These are phyloP conservation scores for Leptinotarsa defecta DNA, from an alignment of 1,140 invertebrate species.

Conservation along the genomic window DNA sequence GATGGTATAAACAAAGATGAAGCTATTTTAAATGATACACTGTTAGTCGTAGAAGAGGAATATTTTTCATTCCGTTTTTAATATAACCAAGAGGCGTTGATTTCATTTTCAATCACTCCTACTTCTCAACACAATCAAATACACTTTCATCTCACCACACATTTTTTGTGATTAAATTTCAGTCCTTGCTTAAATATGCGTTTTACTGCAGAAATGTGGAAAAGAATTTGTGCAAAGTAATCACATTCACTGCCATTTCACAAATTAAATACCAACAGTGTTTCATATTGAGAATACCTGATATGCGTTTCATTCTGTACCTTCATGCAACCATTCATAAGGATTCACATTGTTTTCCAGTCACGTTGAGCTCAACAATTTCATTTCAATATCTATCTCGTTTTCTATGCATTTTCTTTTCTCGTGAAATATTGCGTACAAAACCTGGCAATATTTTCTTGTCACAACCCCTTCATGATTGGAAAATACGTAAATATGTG, in stretches of 20 bases:
- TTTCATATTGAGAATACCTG: background rate
- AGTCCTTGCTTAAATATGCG: background rate
- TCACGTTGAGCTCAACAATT: background rate
- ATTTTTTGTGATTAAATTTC: too few relatives aligned
- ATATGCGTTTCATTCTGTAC: background rate
- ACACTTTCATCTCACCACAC: too few relatives aligned
- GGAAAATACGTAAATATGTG: too few relatives aligned
- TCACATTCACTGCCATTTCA: background rate
- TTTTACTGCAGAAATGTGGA: background rate
- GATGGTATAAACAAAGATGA: too few relatives aligned
- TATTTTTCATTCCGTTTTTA: too few relatives aligned
- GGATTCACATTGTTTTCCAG: background rate
- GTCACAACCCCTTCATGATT: too few relatives aligned
- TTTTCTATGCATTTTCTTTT: background rate
- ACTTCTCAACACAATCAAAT: too few relatives aligned
- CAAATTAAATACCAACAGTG: background rate
- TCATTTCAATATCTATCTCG: background rate
- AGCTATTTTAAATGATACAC: too few relatives aligned
- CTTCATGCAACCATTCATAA: background rate
- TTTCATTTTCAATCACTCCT: too few relatives aligned
- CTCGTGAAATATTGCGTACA: background rate
- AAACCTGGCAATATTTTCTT: too few relatives aligned
- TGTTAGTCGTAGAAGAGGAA: too few relatives aligned
- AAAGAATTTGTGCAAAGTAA: background rate
- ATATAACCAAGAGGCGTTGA: too few relatives aligned